These are phyloP conservation scores for Sturmia bella DNA, from an alignment of 2,888 invertebrate species.

Conservation along the genomic window DNA sequence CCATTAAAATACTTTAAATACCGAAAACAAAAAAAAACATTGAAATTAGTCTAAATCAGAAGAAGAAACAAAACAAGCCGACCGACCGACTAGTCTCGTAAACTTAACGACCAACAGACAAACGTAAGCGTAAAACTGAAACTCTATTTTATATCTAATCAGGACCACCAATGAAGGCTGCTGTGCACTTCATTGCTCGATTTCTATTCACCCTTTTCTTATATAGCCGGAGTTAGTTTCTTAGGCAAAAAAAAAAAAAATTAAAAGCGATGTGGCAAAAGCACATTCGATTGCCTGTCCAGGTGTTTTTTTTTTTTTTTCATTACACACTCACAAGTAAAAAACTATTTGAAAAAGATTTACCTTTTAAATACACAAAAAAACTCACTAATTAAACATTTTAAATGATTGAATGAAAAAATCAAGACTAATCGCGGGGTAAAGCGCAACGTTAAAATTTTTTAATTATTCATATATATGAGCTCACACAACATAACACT, in stretches of 20 bases:
- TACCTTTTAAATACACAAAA: background rate
- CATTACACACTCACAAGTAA: background rate
- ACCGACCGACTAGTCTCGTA: conserved; percentile 39
- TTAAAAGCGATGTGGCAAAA: conserved; percentile 4
- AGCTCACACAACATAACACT: too few relatives aligned
- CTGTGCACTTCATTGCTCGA: conserved; percentile 33
- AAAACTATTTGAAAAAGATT: background rate
- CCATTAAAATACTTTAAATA: conserved; percentile 59
- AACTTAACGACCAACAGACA: conserved; percentile 50
- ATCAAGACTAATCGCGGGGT: too few relatives aligned
- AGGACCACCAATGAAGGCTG: conserved; percentile 53
- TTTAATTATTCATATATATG: too few relatives aligned
- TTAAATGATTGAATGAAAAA: too few relatives aligned
- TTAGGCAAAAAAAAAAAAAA: conserved; percentile 11
- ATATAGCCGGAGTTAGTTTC: conserved; percentile 34
- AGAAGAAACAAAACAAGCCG: conserved; percentile 34
- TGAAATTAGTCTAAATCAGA: conserved; percentile 38
- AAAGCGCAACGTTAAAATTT: too few relatives aligned
- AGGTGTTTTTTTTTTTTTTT: background rate
- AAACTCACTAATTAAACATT: too few relatives aligned
- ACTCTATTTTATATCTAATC: conserved; percentile 38
- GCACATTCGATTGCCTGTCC: conserved; percentile 1
- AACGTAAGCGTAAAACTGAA: conserved; percentile 49
- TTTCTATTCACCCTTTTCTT: conserved; percentile 49
- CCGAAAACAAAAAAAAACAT: conserved; percentile 19